Conservation (phyloP, 2,797 vertebrate species). For the Cynopterus sphinx region DNA sequence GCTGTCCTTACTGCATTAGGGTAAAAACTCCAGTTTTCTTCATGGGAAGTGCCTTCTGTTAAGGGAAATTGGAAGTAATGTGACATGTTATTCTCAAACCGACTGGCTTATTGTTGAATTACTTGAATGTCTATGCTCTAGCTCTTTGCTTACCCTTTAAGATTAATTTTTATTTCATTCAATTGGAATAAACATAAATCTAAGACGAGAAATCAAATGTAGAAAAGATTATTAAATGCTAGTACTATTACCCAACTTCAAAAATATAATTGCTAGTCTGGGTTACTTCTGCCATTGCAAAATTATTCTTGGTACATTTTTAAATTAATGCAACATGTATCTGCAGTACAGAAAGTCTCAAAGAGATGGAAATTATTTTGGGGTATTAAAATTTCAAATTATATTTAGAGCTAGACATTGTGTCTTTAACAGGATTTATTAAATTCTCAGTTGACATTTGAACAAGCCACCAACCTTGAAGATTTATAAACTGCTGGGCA, state of each 20-base stretch:
- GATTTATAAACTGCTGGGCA: not conserved
- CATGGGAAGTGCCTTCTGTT: constrained; percentile 95
- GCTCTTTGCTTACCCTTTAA: constrained; percentile 47
- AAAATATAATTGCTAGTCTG: not conserved
- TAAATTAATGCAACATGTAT: not conserved
- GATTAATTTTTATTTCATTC: constrained; percentile 27
- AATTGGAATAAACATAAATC: not conserved
- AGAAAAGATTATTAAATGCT: not conserved
- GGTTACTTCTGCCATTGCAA: not conserved
- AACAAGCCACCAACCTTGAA: not conserved
- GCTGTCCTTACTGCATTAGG: constrained; percentile 97
- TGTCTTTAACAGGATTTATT: not conserved
- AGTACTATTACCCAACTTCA: not conserved
- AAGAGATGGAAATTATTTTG: constrained; percentile 5
- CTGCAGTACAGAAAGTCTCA: not conserved
- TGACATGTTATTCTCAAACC: not conserved
- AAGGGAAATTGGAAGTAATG: constrained; percentile 54
- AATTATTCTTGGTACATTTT: not conserved
- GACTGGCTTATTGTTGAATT: not conserved
- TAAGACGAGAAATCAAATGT: not conserved
- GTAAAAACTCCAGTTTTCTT: constrained; percentile 99
- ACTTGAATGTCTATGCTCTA: not conserved
- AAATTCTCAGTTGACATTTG: constrained; percentile 34
- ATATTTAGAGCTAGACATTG: not conserved
- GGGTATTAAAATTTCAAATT: constrained; percentile 7